Evolutionary conservation across 92 coral and sea anemone genomes (phyloP), one percentile per base, ranked within the genome.

Genomic region (Palythoa heliodiscus): DNA sequence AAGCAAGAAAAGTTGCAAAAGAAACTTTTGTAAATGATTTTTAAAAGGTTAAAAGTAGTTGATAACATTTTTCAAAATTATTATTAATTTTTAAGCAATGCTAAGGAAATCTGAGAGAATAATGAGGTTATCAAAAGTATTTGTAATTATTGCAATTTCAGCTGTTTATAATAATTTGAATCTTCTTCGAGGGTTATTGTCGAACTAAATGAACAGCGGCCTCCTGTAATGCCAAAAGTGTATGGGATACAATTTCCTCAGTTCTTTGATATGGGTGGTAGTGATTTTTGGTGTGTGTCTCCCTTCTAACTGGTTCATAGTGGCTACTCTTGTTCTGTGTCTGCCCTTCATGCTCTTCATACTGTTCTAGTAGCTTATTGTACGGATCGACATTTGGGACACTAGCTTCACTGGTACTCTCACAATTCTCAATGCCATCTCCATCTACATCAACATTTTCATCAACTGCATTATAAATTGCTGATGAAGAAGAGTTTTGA

Each of bases 191-290:
- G 7, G 5, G 43, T 53, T 52, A 75, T 24, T 75, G 63, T 35
- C 64, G 80, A n/a, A 66, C 84, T 50, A 79, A 20, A 52, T 80
- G 84, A 52, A 92, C 75, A 24, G 98, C 95, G 0, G 95, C 98
- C 35, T 94, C 92, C 7, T 94, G 98, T 19, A 94, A 83, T 23
- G 92, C 95, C 61, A 94, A 50, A 43, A 94, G 73, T 39, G 95
- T 88, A 70, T 89, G 93, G 19, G 98, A 91, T 38, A 94, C 87
- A 79, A 80, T 80, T 68, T 80, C 84, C 84, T 80, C 84, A 6
- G 84, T 70, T 50, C 84, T 70, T 19, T 80, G 73, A 23, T 80
- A 80, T 17, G 84, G 84, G 9, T 80, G 84, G 57, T 52, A 50
- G 60, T 47, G 73, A 66, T 66, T 80, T 20, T 17, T 66, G 24